Evolutionary conservation across 2,797 vertebrate genomes (phyloP).

Genomic region (Karalla daura): DNA sequence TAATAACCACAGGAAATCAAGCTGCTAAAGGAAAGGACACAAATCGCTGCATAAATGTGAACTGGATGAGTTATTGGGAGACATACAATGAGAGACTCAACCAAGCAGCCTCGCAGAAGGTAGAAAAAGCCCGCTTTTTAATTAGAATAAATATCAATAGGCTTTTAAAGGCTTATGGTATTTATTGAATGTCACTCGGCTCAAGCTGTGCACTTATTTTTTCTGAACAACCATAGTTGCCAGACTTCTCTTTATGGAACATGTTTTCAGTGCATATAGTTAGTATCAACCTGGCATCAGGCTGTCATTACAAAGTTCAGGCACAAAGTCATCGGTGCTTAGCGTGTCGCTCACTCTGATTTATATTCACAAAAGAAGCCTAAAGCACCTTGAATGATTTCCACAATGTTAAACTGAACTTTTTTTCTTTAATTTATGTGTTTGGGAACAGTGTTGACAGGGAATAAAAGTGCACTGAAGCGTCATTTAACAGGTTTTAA

Average conservation of each 20-base stretch:
- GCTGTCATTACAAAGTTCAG: too few species aligned
- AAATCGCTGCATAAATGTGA: slow-evolving; percentile 6
- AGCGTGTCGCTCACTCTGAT: too few species aligned
- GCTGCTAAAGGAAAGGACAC: slow-evolving; percentile 13
- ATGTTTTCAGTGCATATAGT: too few species aligned
- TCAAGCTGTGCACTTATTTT: not conserved
- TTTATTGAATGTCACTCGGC: not conserved
- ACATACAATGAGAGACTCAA: slow-evolving; percentile 4
- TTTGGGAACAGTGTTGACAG: too few species aligned
- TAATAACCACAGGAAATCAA: slow-evolving; percentile 25
- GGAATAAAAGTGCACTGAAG: not conserved
- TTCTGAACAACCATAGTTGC: not conserved
- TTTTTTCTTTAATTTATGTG: too few species aligned
- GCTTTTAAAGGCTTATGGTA: not conserved
- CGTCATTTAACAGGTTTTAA: not conserved
- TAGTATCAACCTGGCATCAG: too few species aligned
- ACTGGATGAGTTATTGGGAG: slow-evolving; percentile 11
- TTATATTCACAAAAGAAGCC: too few species aligned
- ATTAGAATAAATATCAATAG: not conserved
- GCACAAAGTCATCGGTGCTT: too few species aligned
- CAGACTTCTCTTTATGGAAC: not conserved
- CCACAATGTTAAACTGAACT: too few species aligned
- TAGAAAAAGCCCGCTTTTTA: not conserved
- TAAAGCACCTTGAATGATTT: too few species aligned
- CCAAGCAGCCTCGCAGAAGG: not conserved